These are phyloP conservation scores for Deilephila elpenor DNA, from an alignment of 2,888 invertebrate genomes.

Conservation along the genomic window DNA sequence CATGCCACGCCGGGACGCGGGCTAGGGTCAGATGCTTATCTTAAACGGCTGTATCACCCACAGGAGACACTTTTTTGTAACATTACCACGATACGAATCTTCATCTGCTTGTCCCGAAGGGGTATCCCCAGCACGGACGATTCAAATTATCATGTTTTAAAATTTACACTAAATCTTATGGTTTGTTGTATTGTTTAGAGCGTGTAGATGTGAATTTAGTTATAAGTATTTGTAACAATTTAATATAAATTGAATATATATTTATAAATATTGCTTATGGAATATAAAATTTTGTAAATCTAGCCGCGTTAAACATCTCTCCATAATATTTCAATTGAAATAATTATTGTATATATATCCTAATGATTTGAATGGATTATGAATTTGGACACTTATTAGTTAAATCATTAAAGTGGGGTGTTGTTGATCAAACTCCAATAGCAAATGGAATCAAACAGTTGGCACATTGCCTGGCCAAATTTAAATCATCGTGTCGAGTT, in stretches of 20 bases:
- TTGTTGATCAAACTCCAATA: conserved; percentile 23
- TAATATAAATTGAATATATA: no score
- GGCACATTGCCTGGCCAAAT: conserved; percentile 73
- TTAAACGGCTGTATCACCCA: conserved; percentile 84
- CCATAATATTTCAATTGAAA: no score
- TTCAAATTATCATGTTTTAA: conserved; percentile 32
- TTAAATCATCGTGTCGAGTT: conserved; percentile 68
- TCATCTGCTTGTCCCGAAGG: conserved; percentile 54
- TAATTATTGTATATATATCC: no score
- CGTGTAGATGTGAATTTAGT: neutral
- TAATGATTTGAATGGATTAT: no score
- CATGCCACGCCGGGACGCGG: conserved; percentile 71
- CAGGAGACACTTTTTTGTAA: conserved; percentile 82
- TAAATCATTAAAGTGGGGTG: neutral
- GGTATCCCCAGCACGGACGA: conserved; percentile 26
- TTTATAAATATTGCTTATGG: no score
- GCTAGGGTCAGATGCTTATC: conserved; percentile 82
- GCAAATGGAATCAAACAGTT: conserved; percentile 53
- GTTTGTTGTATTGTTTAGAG: neutral
- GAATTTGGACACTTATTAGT: no score
- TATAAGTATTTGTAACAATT: neutral
- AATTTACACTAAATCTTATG: neutral
- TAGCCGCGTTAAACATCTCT: no score
- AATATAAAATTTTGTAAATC: no score
- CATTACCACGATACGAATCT: conserved; percentile 74